Percentiles rank a stretch among this genome's conserved stretches.
Conservation (phyloP, 1,140 invertebrate species). For the Lepidurus couesii region DNA sequence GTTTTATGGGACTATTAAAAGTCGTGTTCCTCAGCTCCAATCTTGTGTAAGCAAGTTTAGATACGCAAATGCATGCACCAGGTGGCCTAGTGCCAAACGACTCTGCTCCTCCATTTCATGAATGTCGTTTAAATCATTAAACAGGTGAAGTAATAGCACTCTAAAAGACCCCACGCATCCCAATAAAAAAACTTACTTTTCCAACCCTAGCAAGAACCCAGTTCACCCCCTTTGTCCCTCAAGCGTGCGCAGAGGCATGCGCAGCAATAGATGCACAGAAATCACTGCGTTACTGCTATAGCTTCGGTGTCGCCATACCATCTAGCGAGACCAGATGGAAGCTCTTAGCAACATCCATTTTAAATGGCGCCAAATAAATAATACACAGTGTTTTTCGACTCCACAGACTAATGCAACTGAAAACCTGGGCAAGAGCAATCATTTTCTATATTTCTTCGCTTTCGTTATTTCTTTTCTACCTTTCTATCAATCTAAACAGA, state of each 20-base stretch:
- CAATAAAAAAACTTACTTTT: neutral
- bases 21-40: slow-evolving; percentile 6
- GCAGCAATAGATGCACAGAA: too few relatives aligned
- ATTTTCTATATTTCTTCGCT: too few relatives aligned
- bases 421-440: too few relatives aligned
- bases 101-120: slow-evolving; percentile 6
- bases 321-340: too few relatives aligned
- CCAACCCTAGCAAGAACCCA: neutral
- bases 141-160: neutral
- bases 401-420: too few relatives aligned
- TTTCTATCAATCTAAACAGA: too few relatives aligned
- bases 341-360: too few relatives aligned
- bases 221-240: neutral
- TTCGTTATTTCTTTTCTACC: too few relatives aligned
- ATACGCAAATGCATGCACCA: slow-evolving; percentile 14
- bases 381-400: too few relatives aligned
- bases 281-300: too few relatives aligned
- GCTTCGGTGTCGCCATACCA: too few relatives aligned
- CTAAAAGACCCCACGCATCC: neutral
- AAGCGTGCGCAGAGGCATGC: neutral
- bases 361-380: too few relatives aligned
- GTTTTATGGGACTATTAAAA: slow-evolving; percentile 10
- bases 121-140: neutral
- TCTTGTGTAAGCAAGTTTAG: slow-evolving; percentile 7
- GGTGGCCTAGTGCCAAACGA: slow-evolving; percentile 8